Conservation (phyloP, 2,113 vertebrate genomes). For the Lichenostomus cassidix region DNA sequence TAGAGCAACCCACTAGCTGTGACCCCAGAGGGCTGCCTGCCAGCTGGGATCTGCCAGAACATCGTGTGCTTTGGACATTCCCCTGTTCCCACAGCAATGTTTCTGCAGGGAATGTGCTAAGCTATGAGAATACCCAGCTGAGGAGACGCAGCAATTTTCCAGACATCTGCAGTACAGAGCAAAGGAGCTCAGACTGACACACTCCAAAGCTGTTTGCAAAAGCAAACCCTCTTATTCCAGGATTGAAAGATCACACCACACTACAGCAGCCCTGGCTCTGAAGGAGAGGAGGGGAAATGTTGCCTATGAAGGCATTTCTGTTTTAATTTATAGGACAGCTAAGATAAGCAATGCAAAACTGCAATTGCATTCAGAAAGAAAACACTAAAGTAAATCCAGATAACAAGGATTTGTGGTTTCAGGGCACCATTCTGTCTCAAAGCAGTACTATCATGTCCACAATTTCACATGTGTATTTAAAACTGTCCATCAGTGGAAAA, state of each 20-base stretch:
- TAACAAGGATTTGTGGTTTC: not conserved
- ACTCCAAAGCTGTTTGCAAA: not conserved
- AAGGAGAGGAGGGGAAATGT: not conserved
- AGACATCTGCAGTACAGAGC: not conserved
- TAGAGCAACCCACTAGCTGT: conserved; percentile 29
- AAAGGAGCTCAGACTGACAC: not conserved
- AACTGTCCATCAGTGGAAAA: not conserved
- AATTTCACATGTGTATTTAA: not conserved
- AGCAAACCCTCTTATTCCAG: not conserved
- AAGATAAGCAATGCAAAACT: not conserved
- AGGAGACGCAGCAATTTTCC: not conserved
- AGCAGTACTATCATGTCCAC: not conserved
- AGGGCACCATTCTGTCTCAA: not conserved
- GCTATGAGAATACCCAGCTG: conserved; percentile 55
- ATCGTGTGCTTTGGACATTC: conserved; percentile 57
- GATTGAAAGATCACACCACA: not conserved
- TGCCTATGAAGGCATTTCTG: not conserved
- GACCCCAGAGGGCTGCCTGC: conserved; percentile 49
- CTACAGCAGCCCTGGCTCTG: not conserved
- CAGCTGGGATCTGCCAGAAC: conserved; percentile 65
- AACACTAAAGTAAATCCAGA: not conserved
- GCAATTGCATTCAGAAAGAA: not conserved
- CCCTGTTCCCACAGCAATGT: conserved; percentile 51
- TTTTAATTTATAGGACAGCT: not conserved
- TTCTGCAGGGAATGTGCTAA: conserved; percentile 46